A percentile compares a stretch with the other conserved stretches of the same genome.
Evolutionary conservation across 2,797 vertebrate genomes (phyloP).

Genomic region (Stomatorhinus walkeri): DNA sequence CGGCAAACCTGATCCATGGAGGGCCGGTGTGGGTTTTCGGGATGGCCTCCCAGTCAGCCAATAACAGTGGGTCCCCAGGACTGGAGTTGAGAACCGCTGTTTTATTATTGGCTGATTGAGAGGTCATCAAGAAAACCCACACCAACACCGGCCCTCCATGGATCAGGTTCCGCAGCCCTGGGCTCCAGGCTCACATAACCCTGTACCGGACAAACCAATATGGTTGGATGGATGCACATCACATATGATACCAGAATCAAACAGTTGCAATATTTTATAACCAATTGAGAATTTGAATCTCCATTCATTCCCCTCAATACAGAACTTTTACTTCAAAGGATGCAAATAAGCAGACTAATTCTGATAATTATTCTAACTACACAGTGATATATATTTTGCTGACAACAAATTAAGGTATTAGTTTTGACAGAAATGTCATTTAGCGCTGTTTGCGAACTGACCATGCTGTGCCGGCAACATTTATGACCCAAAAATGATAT

Average conservation of each 20-base stretch:
- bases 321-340: background rate
- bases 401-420: background rate
- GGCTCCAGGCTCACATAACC: background rate
- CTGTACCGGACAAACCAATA: background rate
- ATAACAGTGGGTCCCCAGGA: background rate
- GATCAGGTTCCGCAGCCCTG: background rate
- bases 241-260: background rate
- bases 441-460: background rate
- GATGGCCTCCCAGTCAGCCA: too few species aligned
- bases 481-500: constrained; percentile 6
- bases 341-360: background rate
- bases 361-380: background rate
- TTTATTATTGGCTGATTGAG: background rate
- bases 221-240: background rate
- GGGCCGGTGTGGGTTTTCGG: background rate
- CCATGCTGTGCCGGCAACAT: background rate
- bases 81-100: background rate
- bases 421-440: background rate
- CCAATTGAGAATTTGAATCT: background rate
- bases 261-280: background rate
- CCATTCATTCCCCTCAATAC: background rate
- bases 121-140: background rate
- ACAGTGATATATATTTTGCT: background rate
- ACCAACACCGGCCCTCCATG: background rate
- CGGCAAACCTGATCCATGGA: background rate